phyloP scores from a whole-genome alignment of 2,113 vertebrate genomes.

The Lasiurus borealis region DNA sequence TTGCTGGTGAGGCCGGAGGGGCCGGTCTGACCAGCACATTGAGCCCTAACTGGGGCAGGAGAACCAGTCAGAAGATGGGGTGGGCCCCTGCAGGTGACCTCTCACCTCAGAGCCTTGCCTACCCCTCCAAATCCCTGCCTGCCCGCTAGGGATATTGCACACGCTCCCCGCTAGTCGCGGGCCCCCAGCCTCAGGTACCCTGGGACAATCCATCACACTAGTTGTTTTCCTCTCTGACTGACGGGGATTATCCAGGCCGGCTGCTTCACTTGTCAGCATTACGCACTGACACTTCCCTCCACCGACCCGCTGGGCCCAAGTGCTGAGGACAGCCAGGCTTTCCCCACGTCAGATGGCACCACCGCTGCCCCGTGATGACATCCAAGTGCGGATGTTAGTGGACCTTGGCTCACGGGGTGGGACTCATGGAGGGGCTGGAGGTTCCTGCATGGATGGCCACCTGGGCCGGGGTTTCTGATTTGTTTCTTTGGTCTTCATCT shows the following conservation, averaged over 20 bases:
- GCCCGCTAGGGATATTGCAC: conserved; percentile 50
- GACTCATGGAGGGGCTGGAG: neutral
- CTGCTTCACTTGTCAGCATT: conserved; percentile 83
- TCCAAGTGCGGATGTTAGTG: neutral
- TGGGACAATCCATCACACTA: conserved; percentile 74
- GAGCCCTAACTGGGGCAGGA: neutral
- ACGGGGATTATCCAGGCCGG: conserved; percentile 83
- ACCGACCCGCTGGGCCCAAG: conserved; percentile 13
- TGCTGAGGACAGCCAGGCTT: neutral
- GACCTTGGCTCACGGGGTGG: neutral
- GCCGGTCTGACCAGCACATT: neutral
- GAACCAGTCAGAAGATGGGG: neutral
- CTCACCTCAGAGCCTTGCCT: neutral
- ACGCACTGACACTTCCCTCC: conserved; percentile 71
- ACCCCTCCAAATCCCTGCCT: neutral
- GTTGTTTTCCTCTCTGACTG: conserved; percentile 84
- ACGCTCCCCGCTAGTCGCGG: conserved; percentile 54
- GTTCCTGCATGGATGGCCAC: neutral
- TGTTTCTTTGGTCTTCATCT: neutral
- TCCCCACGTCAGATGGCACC: neutral
- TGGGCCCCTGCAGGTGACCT: neutral
- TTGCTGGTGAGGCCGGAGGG: too few relatives aligned
- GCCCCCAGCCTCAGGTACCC: conserved; percentile 73
- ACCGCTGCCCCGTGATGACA: neutral
- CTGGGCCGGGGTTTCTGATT: neutral